Evolutionary conservation across 64 coral and sea anemone species (phyloP).

Genomic region (Hydrozoanthus tunicans): DNA sequence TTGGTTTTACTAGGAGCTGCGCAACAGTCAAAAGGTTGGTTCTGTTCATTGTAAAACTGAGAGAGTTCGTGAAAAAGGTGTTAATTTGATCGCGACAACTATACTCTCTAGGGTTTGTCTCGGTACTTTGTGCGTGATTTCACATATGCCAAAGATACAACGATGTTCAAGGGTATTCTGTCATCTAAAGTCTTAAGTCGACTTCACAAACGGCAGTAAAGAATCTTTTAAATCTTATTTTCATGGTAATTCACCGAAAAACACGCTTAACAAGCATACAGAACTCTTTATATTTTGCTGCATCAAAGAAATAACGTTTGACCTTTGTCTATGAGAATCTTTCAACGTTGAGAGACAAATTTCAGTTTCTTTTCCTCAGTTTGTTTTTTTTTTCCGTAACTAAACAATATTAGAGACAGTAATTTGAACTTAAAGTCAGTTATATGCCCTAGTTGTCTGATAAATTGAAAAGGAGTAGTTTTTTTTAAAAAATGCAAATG

Average conservation of each 20-base stretch:
- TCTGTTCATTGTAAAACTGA: background rate
- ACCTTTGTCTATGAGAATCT: background rate
- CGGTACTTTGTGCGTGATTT: background rate
- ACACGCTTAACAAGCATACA: background rate
- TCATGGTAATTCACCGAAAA: background rate
- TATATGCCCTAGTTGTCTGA: too few species aligned
- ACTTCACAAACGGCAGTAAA: background rate
- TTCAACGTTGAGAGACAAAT: too few species aligned
- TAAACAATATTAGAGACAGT: too few species aligned
- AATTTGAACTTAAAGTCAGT: too few species aligned
- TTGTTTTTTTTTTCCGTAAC: too few species aligned
- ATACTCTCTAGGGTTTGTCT: background rate
- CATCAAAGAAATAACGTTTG: background rate
- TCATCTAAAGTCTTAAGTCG: background rate
- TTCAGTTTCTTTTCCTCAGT: too few species aligned
- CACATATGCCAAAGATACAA: background rate
- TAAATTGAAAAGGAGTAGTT: too few species aligned
- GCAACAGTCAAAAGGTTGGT: slow-evolving; percentile 9
- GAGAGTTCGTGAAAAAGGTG: slow-evolving; percentile 13
- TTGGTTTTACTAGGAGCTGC: slow-evolving; percentile 3
- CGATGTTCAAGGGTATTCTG: background rate
- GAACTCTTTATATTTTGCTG: background rate
- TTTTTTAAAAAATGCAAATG: too few species aligned
- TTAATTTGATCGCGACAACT: slow-evolving; percentile 4
- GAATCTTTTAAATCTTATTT: background rate